Conservation (phyloP, 2,113 vertebrate genomes). For the Dunckerocampus dactyliophorus region DNA sequence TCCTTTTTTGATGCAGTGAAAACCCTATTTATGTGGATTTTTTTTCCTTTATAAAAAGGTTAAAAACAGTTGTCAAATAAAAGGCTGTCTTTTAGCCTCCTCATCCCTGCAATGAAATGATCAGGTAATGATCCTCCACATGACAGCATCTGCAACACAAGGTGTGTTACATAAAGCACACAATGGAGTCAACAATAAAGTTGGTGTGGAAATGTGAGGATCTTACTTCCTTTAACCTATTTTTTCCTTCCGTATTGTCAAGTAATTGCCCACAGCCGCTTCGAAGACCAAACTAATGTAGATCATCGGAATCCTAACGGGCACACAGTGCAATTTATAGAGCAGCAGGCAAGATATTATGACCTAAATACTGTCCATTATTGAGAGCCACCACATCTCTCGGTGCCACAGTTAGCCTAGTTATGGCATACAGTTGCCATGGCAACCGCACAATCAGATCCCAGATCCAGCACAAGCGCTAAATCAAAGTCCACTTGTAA, state of each 20-base stretch:
- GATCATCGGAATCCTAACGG: slow-evolving; percentile 74
- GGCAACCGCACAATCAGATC: slow-evolving; percentile 67
- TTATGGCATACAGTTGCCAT: slow-evolving; percentile 79
- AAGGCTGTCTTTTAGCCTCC: no score
- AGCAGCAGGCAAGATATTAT: slow-evolving; percentile 67
- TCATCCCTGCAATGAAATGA: no score
- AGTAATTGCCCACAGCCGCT: slow-evolving; percentile 49
- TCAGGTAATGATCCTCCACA: slow-evolving; percentile 12
- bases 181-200: slow-evolving; percentile 39
- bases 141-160: slow-evolving; percentile 18
- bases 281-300: slow-evolving; percentile 57
- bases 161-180: slow-evolving; percentile 45
- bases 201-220: not conserved
- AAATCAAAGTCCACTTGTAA: slow-evolving; percentile 23
- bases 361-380: slow-evolving; percentile 77
- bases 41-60: no score
- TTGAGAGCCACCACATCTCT: slow-evolving; percentile 66
- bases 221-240: slow-evolving; percentile 4
- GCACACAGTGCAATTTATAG: slow-evolving; percentile 77
- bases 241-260: slow-evolving; percentile 19
- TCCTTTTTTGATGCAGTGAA: no score
- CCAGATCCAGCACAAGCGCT: slow-evolving; percentile 59
- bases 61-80: no score
- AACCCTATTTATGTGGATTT: no score
- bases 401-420: slow-evolving; percentile 69